Conservation (phyloP, 2,113 vertebrate genomes). For the Charina bottae region DNA sequence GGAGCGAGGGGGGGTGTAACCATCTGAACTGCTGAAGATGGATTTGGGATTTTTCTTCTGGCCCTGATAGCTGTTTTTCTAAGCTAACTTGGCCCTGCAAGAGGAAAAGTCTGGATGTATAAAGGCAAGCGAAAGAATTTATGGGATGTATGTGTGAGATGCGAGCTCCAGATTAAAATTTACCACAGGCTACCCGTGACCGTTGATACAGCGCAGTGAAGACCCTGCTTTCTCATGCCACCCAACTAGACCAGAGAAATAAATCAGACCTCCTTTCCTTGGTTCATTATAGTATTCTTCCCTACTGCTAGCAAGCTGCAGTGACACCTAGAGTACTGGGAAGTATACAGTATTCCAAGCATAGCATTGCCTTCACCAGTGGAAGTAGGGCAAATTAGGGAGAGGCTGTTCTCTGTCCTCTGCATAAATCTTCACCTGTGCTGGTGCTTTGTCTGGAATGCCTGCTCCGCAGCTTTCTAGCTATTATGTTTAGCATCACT, state of each 20-base stretch:
- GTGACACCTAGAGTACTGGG: constrained; percentile 25
- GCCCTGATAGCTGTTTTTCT: neutral
- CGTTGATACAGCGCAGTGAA: neutral
- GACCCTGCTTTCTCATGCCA: neutral
- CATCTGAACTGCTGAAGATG: neutral
- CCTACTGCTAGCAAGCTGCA: neutral
- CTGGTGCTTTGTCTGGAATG: neutral
- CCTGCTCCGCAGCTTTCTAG: neutral
- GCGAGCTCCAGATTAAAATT: neutral
- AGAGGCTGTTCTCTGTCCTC: neutral
- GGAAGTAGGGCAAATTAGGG: neutral
- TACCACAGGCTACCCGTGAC: neutral
- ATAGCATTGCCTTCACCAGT: no score
- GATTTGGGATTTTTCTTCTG: neutral
- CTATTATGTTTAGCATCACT: neutral
- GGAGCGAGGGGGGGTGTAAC: neutral
- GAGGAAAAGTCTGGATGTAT: neutral
- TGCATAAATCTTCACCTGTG: neutral
- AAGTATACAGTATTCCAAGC: neutral
- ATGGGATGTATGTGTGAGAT: neutral
- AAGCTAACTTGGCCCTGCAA: neutral
- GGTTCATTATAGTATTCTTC: neutral
- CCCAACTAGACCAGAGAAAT: neutral
- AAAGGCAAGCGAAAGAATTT: neutral
- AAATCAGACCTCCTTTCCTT: neutral